Evolutionary conservation across 2,113 vertebrate species (phyloP), one percentile per base, ranked within the genome.

Genomic region (Microtus ochrogaster): DNA sequence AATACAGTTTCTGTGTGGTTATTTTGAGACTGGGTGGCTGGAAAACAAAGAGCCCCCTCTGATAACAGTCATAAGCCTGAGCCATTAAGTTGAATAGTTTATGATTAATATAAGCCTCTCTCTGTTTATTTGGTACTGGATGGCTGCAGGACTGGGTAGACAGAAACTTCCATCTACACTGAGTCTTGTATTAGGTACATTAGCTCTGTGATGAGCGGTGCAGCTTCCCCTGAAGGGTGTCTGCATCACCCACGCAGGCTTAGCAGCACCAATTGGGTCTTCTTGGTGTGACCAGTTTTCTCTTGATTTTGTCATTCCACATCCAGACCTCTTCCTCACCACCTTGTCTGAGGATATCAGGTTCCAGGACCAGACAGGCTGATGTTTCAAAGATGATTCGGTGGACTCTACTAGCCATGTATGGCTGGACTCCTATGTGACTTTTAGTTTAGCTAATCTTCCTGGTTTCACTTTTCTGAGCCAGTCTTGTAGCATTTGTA

Each of bases 401-500:
- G 16, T 55, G 0, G 17, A 36, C 49, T 0, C 78, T 0, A 21
- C 49, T 22, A 22, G 58, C 33, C 16, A 5, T 0, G 4, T 21
- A 10, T 5, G 4, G 77, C n/a, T 11, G 66, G 30, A 65, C 30
- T 68, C 30, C 28, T 21, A 47, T 6, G 78, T 58, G 78, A 9
- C 30, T 36, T 49, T 81, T 10, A n/a, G 8, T 8, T 19, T 19
- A 81, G 44, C 3, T 5, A 4, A 81, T 36, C 78, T 55, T 81
- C 19, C 33, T 33, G 33, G 17, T 81, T 22, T 58, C n/a, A 4
- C 33, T 22, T 58, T 47, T 81, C 78, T 58, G 52, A 81, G 12
- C 44, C 12, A n/a, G 47, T 55, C 52, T 58, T n/a, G 7, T 58
- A 28, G 22, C 28, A 11, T 19, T 36, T 1, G 7, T 22, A 33